Evolutionary conservation across 2,888 invertebrate genomes (phyloP), one percentile per base, ranked within the genome.

Genomic region (Leucoma salicis): DNA sequence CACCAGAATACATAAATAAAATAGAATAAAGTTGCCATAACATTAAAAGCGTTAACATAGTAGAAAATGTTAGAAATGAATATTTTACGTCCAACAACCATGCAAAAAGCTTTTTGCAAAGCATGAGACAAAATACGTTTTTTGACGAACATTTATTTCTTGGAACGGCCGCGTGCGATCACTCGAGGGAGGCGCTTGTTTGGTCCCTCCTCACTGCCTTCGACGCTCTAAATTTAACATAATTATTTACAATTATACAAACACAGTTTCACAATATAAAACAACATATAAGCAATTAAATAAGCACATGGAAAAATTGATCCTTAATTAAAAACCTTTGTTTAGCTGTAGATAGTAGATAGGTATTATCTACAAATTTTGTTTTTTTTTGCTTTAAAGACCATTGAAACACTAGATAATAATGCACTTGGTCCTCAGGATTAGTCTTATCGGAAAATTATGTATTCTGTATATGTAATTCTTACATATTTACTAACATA

Each of bases 131-230:
- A 29, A 29, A 15, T n/a, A 27, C 27, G n/a, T 18, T 18, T 14
- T 6, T 10, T 25, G 18, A 87, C 87, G 67, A 77, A 88, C 87
- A 83, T 86, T 80, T 90, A 90, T 87, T 90, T 90, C 79, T 90
- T 89, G 63, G 86, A 80, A 10, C 90, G 78, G 52, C 73, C 74
- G 53, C 88, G 85, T 35, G 78, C 80, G 75, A 90, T 90, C 78
- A 77, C 82, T 42, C 82, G 72, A 0, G 90, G 81, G 34, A 85
- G 82, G 3, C 85, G 78, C 69, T 78, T 83, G 69, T 50, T 72
- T 40, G 82, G 70, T 8, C 86, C 64, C 66, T 90, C 87, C 47
- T 88, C 87, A 42, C 81, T 71, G 89, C 86, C 87, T 76, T 87
- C 89, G 78, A 79, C 76, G 18, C 79, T 82, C 87, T 86, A 78